These are phyloP conservation scores for Chouioia cunea DNA, from an alignment of 2,888 invertebrate genomes.

Conservation along the genomic window DNA sequence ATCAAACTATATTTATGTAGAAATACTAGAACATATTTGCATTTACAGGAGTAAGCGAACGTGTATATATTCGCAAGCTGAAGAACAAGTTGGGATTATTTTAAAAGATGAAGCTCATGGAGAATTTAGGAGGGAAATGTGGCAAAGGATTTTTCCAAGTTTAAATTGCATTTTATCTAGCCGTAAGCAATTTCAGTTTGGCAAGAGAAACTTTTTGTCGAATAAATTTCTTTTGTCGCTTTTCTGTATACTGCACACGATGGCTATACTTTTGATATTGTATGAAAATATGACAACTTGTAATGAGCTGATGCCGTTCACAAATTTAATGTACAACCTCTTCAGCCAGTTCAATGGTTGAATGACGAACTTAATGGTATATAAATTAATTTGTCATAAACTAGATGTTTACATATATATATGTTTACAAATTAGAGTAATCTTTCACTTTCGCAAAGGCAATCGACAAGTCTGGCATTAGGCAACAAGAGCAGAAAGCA, in stretches of 20 bases:
- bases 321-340: no score
- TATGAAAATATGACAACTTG: neutral
- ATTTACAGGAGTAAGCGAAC: neutral
- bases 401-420: no score
- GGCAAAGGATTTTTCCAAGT: conserved; percentile 24
- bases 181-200: conserved; percentile 16
- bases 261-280: neutral
- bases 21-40: neutral
- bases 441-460: no score
- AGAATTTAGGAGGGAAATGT: conserved; percentile 16
- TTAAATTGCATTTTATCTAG: conserved; percentile 14
- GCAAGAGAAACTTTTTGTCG: neutral
- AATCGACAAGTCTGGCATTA: no score
- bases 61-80: no score
- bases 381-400: no score
- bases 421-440: no score
- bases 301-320: no score
- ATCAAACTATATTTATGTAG: no score
- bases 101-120: conserved; percentile 1
- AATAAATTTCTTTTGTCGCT: conserved; percentile 2
- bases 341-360: no score
- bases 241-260: neutral
- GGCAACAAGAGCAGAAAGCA: neutral
- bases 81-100: conserved; percentile 19
- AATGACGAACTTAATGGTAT: no score